phyloP scores from a whole-genome alignment of 2,113 vertebrate species.

The Laterallus jamaicensis region DNA sequence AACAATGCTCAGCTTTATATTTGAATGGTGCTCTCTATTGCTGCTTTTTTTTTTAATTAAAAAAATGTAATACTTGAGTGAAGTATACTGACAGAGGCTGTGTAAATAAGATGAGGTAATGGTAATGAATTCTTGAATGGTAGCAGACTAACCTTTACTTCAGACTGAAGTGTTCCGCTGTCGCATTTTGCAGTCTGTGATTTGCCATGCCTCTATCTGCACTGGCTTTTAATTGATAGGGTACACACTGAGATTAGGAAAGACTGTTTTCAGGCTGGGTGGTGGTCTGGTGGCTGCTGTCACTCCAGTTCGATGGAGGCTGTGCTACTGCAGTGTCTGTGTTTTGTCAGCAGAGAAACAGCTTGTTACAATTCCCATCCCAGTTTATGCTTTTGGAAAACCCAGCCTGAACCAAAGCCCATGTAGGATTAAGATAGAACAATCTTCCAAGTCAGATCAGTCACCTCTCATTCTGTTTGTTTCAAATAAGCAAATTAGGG shows the following conservation, averaged over 20 bases:
- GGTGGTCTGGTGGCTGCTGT: background rate
- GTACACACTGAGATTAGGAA: background rate
- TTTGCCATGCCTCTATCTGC: rapidly evolving
- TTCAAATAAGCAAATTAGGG: background rate
- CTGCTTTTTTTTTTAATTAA: background rate
- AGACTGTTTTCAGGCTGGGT: background rate
- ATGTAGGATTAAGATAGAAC: background rate
- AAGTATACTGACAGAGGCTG: background rate
- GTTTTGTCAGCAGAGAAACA: background rate
- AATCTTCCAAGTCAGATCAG: background rate
- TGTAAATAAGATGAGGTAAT: background rate
- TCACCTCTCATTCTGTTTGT: background rate
- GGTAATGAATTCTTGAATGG: background rate
- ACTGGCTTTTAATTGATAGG: background rate
- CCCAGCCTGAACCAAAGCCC: background rate
- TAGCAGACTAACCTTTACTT: background rate
- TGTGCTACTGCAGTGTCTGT: background rate
- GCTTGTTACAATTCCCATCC: background rate
- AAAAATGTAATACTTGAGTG: background rate
- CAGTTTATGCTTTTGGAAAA: background rate
- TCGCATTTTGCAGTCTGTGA: background rate
- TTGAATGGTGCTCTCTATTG: background rate
- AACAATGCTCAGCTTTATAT: background rate
- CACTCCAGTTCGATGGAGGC: background rate
- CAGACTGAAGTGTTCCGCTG: background rate